Conservation (phyloP, 2,797 vertebrate species). For the Rhabdophis nuchalis region DNA sequence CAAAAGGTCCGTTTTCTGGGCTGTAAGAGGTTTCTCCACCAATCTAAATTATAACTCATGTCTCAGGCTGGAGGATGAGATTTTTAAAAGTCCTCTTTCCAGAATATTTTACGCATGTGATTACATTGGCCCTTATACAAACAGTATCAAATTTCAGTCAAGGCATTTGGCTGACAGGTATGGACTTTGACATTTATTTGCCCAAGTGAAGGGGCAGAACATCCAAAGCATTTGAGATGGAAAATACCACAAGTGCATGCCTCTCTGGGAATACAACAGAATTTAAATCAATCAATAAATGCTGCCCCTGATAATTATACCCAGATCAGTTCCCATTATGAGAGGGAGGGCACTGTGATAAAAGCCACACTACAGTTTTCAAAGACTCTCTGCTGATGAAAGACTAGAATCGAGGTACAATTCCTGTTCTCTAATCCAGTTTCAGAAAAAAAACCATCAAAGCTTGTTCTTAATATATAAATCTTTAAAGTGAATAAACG, state of each 20-base stretch:
- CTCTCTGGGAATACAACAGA: not conserved
- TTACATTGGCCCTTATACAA: not conserved
- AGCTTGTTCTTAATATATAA: not conserved
- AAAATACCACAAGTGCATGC: not conserved
- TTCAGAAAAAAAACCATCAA: not conserved
- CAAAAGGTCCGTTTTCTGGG: not conserved
- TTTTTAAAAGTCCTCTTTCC: not conserved
- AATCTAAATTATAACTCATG: not conserved
- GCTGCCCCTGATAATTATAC: not conserved
- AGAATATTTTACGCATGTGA: not conserved
- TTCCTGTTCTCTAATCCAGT: not conserved
- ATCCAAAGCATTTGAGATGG: not conserved
- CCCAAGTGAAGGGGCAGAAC: not conserved
- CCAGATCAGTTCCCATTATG: not conserved
- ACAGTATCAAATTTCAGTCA: not conserved
- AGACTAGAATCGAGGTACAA: not conserved
- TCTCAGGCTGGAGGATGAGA: not conserved
- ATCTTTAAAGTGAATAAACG: not conserved
- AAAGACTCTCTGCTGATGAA: not conserved
- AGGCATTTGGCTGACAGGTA: not conserved
- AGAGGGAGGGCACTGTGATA: not conserved
- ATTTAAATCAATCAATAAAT: not conserved
- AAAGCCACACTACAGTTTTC: not conserved
- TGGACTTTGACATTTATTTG: not conserved
- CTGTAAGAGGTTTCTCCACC: not conserved